These are phyloP conservation scores for Pseudomyrmex flavicornis DNA, from an alignment of 1,140 invertebrate genomes.

Conservation along the genomic window DNA sequence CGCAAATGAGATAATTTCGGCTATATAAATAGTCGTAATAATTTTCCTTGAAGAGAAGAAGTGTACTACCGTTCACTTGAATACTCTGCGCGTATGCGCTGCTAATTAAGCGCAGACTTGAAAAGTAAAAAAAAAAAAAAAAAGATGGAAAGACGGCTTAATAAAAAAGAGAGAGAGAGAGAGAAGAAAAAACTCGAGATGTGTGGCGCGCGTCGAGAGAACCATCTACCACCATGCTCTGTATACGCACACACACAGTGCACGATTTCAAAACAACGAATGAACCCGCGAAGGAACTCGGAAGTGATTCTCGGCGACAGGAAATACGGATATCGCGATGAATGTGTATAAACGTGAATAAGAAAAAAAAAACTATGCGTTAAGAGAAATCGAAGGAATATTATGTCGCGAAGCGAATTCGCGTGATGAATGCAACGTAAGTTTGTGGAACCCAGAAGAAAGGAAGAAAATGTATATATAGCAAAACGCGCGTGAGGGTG, in stretches of 20 bases:
- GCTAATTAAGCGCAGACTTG: conserved; percentile 11
- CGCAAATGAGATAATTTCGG: background rate
- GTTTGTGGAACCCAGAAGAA: conserved; percentile 32
- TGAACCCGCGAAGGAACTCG: background rate
- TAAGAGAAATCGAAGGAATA: conserved; percentile 18
- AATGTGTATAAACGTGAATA: background rate
- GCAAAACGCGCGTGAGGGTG: conserved; percentile 25
- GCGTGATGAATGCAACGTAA: conserved; percentile 15
- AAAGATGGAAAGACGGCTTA: background rate
- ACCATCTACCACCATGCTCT: background rate
- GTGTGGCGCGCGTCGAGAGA: background rate
- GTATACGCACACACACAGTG: background rate
- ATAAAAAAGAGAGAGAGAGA: background rate
- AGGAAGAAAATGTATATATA: background rate
- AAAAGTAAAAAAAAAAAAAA: background rate
- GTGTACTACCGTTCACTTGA: background rate
- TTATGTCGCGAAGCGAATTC: conserved; percentile 23
- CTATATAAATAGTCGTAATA: background rate
- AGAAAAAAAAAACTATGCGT: conserved; percentile 6
- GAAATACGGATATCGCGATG: background rate
- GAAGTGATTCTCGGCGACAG: background rate
- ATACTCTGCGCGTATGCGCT: background rate
- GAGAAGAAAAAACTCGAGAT: background rate
- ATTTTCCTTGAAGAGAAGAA: background rate
- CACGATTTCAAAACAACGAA: background rate